Base-by-base conservation (phyloP, 2,797 vertebrate species). In the Anguilla pacifica region DNA sequence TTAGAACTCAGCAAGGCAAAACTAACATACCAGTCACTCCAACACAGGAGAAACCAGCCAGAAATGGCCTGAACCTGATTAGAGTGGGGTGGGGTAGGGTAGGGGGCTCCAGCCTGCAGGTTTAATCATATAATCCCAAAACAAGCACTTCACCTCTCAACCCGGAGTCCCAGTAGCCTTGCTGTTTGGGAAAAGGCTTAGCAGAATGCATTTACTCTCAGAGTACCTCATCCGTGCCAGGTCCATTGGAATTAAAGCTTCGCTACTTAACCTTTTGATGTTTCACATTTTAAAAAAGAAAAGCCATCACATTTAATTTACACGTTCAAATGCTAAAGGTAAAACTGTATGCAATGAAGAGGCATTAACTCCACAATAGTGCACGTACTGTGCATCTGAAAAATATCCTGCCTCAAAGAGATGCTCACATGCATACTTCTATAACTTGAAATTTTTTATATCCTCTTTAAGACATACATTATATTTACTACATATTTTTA, bases 1-100 rank as follows among this genome's bases (percentile, higher is more conserved):
- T 91, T 91, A 92, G 86, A 88, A 91, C 91, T 90, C 87, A 91
- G 88, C 89, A 85, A 92, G 92, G 87, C 90, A 91, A 77, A 61
- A 85, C 89, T 92, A 89, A 89, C 85, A 89, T 46, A 46, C 43
- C 43, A 88, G 89, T 92, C 88, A 91, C 55, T 86, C 39, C 59
- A 86, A 86, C 86, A 88, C 64, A 89, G 70, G 88, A 84, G 84
- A 84, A 83, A 83, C 77, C 64, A 74, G 79, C 49, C 74, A 86
- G 61, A 70, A 86, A 70, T 13, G 43, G 59, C 39, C 15, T 35
- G 25, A 2, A 59, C 61, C 61, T 35, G 2, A 77, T 84, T 72
- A 79, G 70, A 85, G 85, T 28, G 46, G 17, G 51, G 11, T n/a
- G 15, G 7, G 89, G 19, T 22, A 0, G 22, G 19, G 61, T 64